phyloP scores from a whole-genome alignment of 2,113 vertebrate species.

The Xenus cinereus region DNA sequence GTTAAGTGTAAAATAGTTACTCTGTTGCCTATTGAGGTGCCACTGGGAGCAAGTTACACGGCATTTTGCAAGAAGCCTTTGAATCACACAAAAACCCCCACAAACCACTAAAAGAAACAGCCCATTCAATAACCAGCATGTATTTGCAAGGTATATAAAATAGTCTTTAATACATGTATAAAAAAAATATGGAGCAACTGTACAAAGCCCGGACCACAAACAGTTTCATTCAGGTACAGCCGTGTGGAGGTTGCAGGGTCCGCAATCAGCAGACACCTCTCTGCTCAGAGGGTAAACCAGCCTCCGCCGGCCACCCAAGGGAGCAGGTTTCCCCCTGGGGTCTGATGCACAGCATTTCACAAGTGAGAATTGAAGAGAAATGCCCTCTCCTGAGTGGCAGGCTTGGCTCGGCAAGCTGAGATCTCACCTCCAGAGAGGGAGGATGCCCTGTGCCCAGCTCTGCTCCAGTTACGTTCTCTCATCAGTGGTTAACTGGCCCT shows the following conservation, averaged over 20 bases:
- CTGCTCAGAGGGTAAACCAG: background rate
- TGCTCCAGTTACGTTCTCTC: rapidly evolving
- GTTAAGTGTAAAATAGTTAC: background rate
- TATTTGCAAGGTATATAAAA: background rate
- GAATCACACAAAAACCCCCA: background rate
- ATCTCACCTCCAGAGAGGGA: background rate
- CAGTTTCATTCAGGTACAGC: background rate
- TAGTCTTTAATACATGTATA: background rate
- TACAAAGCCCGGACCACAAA: background rate
- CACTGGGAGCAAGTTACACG: background rate
- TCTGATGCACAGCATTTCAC: background rate
- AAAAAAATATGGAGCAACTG: background rate
- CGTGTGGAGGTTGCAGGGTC: background rate
- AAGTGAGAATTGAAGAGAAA: background rate
- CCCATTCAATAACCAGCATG: background rate
- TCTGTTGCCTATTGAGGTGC: background rate
- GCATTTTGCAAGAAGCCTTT: background rate
- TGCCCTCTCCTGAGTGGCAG: background rate
- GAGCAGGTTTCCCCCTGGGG: background rate
- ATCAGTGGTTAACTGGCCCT: background rate
- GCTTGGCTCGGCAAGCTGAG: background rate
- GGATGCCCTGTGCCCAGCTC: background rate
- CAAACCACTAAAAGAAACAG: background rate
- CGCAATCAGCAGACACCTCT: background rate
- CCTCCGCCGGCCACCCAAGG: rapidly evolving